phyloP scores from a whole-genome alignment of 2,113 vertebrate species.

The Atherinomorus stipes region DNA sequence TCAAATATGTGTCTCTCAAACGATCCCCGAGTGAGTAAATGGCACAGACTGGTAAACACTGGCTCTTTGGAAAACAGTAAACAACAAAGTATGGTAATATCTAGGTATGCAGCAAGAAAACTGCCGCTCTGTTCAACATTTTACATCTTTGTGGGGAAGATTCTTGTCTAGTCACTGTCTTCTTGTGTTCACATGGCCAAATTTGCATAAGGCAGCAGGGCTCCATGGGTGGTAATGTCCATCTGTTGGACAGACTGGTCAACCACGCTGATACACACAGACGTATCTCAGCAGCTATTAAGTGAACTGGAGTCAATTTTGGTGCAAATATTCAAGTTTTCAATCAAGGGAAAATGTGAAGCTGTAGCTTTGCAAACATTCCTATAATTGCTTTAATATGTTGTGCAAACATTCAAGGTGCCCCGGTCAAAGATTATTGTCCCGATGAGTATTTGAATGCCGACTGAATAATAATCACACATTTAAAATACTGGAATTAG shows the following conservation, averaged over 20 bases:
- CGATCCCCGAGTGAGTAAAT: slow-evolving; percentile 9
- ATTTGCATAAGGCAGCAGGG: neutral
- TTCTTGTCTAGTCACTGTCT: neutral
- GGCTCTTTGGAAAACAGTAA: neutral
- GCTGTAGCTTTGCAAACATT: neutral
- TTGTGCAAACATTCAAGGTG: no score
- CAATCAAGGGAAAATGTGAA: neutral
- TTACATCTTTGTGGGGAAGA: neutral
- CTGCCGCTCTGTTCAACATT: neutral
- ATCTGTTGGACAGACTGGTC: neutral
- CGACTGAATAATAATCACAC: no score
- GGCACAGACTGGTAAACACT: neutral
- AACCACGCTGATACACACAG: neutral
- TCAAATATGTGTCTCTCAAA: slow-evolving; percentile 13
- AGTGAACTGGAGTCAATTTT: neutral
- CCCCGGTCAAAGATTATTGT: no score
- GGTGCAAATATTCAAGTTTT: neutral
- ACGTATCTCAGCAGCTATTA: neutral
- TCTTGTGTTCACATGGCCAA: neutral
- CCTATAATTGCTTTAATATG: no score
- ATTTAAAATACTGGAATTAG: no score
- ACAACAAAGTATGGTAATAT: neutral
- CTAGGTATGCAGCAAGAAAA: neutral
- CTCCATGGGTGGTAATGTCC: neutral
- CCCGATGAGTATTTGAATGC: no score